Conservation (phyloP, 2,888 invertebrate genomes). For the Melinaea marsaeus region DNA sequence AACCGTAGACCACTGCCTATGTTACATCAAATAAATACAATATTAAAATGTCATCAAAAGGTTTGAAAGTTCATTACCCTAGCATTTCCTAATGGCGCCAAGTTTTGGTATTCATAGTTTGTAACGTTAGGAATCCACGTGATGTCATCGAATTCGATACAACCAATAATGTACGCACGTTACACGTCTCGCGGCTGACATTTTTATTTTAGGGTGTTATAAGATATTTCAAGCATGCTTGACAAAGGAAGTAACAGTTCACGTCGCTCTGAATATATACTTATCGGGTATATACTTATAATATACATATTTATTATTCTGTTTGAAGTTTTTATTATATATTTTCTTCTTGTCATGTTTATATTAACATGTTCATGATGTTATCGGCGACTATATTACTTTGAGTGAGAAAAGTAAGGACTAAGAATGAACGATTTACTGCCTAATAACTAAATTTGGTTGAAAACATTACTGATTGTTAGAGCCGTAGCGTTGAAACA, state of each 20-base stretch:
- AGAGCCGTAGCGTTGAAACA: no score
- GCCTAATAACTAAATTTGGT: no score
- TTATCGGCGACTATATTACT: no score
- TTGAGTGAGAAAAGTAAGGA: no score
- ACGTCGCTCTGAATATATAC: conserved; percentile 15
- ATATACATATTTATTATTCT: not conserved
- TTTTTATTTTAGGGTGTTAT: conserved; percentile 27
- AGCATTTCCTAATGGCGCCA: conserved; percentile 24
- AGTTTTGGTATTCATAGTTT: conserved; percentile 25
- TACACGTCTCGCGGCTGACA: conserved; percentile 21
- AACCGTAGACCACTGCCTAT: no score
- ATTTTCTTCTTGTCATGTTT: no score
- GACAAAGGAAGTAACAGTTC: conserved; percentile 24
- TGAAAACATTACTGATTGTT: no score
- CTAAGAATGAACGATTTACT: no score
- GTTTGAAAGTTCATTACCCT: conserved; percentile 22
- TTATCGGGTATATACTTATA: not conserved
- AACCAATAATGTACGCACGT: conserved; percentile 22
- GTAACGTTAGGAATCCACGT: conserved; percentile 24
- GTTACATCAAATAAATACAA: no score
- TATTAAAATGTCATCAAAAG: conserved; percentile 1
- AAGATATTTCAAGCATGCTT: conserved; percentile 28
- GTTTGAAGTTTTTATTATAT: not conserved
- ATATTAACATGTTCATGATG: no score
- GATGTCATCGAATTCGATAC: conserved; percentile 29